Evolutionary conservation across 2,113 vertebrate species (phyloP).

Genomic region (Alligator sinensis): DNA sequence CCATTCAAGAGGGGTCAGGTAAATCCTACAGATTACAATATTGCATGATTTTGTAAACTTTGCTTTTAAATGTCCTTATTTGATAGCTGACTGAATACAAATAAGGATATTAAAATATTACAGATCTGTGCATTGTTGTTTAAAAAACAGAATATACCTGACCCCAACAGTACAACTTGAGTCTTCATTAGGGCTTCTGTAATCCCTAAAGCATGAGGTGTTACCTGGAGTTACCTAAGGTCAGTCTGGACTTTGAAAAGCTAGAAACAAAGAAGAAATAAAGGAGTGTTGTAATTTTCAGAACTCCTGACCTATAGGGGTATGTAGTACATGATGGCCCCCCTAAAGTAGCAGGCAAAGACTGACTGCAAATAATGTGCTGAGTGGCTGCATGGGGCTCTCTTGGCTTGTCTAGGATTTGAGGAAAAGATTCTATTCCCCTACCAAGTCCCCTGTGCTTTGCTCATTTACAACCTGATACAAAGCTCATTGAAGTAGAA

Average conservation of each 20-base stretch:
- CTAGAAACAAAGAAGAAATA: background rate
- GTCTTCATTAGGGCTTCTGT: constrained; percentile 21
- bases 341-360: background rate
- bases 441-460: background rate
- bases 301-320: background rate
- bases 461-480: constrained; percentile 8
- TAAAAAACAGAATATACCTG: background rate
- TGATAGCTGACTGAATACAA: constrained; percentile 13
- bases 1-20: background rate
- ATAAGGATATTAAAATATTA: constrained; percentile 22
- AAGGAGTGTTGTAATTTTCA: background rate
- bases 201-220: constrained; percentile 41
- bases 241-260: background rate
- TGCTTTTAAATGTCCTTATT: background rate
- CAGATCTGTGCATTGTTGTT: background rate
- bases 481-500: constrained; percentile 44
- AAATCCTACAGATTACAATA: background rate
- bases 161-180: constrained; percentile 13
- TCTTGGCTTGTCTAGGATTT: background rate
- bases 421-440: background rate
- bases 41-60: background rate
- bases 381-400: background rate
- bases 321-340: background rate
- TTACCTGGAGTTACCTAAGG: constrained; percentile 21
- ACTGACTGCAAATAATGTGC: background rate